Evolutionary conservation across 1,140 invertebrate species (phyloP).

Genomic region (Sitophilus oryzae): DNA sequence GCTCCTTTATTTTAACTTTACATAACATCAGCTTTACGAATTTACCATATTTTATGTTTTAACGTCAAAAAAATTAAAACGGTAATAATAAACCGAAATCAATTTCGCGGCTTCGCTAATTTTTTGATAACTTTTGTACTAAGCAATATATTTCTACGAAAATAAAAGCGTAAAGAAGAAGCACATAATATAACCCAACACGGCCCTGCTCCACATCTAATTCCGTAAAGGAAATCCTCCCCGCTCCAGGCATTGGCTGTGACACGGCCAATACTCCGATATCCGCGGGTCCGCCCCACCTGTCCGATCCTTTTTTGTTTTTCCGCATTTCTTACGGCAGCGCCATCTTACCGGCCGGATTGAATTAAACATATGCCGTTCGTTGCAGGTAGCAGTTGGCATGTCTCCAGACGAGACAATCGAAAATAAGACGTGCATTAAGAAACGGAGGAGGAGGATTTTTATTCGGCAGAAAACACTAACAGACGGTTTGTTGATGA

Average conservation of each 20-base stretch:
- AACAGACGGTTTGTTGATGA: neutral
- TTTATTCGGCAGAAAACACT: neutral
- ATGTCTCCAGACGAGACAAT: neutral
- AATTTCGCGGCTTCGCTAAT: neutral
- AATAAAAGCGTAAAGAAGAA: too few relatives aligned
- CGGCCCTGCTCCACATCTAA: neutral
- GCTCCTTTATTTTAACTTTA: too few relatives aligned
- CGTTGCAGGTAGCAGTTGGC: constrained; percentile 7
- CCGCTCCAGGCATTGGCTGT: constrained; percentile 24
- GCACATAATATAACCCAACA: neutral
- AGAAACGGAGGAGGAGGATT: neutral
- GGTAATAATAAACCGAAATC: too few relatives aligned
- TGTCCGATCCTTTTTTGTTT: constrained; percentile 23
- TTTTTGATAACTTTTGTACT: neutral
- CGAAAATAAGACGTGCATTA: neutral
- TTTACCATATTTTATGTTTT: too few relatives aligned
- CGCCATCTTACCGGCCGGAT: constrained; percentile 23
- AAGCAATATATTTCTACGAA: neutral
- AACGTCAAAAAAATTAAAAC: too few relatives aligned
- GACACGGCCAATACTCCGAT: constrained; percentile 28
- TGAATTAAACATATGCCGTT: constrained; percentile 24
- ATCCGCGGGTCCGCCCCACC: constrained; percentile 18
- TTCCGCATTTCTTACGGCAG: neutral
- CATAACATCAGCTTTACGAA: too few relatives aligned
- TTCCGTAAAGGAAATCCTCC: constrained; percentile 5